phyloP scores from a whole-genome alignment of 2,113 vertebrate genomes.

The Xiphophorus couchianus region DNA sequence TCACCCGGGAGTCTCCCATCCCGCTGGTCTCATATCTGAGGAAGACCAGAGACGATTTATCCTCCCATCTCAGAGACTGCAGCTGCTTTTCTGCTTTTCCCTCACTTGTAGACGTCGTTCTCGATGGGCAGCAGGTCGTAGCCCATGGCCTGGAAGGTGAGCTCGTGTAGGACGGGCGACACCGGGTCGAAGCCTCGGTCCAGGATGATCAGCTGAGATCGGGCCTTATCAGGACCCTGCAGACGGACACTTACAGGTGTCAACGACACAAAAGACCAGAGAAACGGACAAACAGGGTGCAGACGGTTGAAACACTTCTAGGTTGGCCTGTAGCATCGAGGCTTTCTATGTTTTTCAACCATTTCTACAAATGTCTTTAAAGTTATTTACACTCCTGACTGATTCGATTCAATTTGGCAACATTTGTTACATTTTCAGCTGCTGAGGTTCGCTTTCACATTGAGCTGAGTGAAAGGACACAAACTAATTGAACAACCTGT shows the following conservation, averaged over 20 bases:
- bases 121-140: slow-evolving; percentile 96
- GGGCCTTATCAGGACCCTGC: slow-evolving; percentile 95
- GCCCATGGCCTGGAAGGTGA: slow-evolving; percentile 99
- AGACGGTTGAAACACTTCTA: no score
- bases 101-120: slow-evolving; percentile 95
- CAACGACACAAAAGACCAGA: not conserved
- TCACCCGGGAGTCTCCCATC: slow-evolving; percentile 91
- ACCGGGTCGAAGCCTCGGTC: slow-evolving; percentile 94
- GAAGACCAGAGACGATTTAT: not conserved
- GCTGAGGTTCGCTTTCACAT: no score
- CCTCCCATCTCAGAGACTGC: not conserved
- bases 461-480: no score
- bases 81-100: not conserved
- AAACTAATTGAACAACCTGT: no score
- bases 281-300: not conserved
- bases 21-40: slow-evolving; percentile 96
- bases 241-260: not conserved
- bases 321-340: no score
- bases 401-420: no score
- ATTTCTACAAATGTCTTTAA: no score
- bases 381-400: no score
- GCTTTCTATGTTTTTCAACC: no score
- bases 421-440: no score
- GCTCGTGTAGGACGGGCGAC: slow-evolving; percentile 91
- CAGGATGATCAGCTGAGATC: slow-evolving; percentile 96